Base-by-base conservation (phyloP, 2,113 vertebrate species). In the Trachemys scripta region DNA sequence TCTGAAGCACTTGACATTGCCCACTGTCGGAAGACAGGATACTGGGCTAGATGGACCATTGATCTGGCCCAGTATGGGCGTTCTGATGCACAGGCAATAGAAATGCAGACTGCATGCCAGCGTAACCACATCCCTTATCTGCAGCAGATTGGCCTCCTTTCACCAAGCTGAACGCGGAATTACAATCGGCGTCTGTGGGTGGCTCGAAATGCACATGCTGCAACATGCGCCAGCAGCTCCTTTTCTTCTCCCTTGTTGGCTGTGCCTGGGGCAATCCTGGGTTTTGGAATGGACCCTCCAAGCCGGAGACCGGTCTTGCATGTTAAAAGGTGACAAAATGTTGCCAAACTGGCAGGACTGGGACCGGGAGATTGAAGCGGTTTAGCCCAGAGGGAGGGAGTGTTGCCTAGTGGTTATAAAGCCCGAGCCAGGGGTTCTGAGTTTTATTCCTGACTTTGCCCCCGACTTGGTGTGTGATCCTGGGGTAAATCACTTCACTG, bases 321-420 rank as follows among this genome's bases (percentile, higher is more conserved):
- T 20, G 25, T 53, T 12, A 78, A 89, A 76, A 56, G 72, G 56
- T 49, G 79, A 17, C 47, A 53, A 76, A 53, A 72, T 69, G 10
- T n/a, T 42, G 31, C 16, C 38, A 54, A 0, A 25, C 0, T 1
- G 47, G 50, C 1, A 16, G 50, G 56, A 85, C 6, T 6, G 2
- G 31, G 9, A 24, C 4, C 50, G 62, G 38, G 29, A 65, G 14
- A 22, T 6, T 24, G 20, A 35, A 54, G 49, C 9, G 14, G 14
- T 82, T 7, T 49, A 86, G 50, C 6, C 25, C 17, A 57, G 35
- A 57, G 35, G 25, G 31, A 35, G 47, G 31, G 50, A 75, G 10
- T 57, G 24, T 8, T 42, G 38, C 14, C 25, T 50, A 65, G 42
- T 19, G 20, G 75, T 47, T 38, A 54, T 54, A 42, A 53, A 82